Percentiles rank a stretch among this genome's conserved stretches.
These are phyloP conservation scores for Leptobrachium leishanense DNA, from an alignment of 2,113 vertebrate species.

Conservation along the genomic window DNA sequence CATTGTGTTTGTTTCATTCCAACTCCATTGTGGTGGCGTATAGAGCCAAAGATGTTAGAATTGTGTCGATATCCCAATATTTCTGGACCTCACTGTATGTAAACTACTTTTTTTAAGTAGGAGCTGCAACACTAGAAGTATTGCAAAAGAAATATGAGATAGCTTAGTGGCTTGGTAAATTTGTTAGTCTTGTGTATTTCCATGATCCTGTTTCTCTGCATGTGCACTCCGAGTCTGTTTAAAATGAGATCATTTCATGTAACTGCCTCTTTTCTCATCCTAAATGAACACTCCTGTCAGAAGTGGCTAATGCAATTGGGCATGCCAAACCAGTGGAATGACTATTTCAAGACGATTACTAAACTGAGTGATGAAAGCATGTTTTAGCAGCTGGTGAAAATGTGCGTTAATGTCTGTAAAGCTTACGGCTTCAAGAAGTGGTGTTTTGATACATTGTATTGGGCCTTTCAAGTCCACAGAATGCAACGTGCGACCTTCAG, in stretches of 20 bases:
- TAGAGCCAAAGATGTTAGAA: too few relatives aligned
- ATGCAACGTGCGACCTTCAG: slow-evolving; percentile 4
- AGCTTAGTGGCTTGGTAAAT: neutral
- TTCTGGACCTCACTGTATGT: too few relatives aligned
- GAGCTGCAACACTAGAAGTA: neutral
- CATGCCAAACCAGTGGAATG: slow-evolving; percentile 47
- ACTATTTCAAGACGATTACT: slow-evolving; percentile 42
- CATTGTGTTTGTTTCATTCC: too few relatives aligned
- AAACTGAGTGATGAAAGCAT: slow-evolving; percentile 46
- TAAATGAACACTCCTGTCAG: slow-evolving; percentile 48
- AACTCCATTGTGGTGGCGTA: too few relatives aligned
- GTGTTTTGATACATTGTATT: slow-evolving; percentile 12
- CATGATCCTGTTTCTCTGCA: slow-evolving; percentile 15
- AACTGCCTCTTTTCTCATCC: slow-evolving; percentile 46
- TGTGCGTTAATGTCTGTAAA: slow-evolving; percentile 21
- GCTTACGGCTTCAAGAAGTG: slow-evolving; percentile 20
- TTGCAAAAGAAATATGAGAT: neutral
- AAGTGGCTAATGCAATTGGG: slow-evolving; percentile 50
- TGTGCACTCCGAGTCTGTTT: slow-evolving; percentile 25
- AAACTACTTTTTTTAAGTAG: too few relatives aligned
- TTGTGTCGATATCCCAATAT: too few relatives aligned
- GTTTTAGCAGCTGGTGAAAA: slow-evolving; percentile 17
- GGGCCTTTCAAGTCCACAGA: neutral
- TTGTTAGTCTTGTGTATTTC: slow-evolving; percentile 6
- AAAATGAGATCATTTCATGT: slow-evolving; percentile 47